Percentiles rank a stretch among this genome's conserved stretches.
These are phyloP conservation scores for Cardiocondyla obscurior DNA, from an alignment of 1,140 invertebrate species.

Conservation along the genomic window DNA sequence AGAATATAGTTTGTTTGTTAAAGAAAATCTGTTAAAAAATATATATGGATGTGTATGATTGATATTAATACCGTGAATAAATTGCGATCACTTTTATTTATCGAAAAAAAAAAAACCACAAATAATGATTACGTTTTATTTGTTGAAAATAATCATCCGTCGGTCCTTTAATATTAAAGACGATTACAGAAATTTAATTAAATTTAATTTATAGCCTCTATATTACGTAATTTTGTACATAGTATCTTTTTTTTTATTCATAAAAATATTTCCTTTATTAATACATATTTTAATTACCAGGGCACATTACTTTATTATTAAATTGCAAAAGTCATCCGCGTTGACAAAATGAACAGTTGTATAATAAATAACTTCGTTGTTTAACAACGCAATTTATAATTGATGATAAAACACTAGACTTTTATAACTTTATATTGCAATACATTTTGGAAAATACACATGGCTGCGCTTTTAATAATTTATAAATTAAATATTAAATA, in stretches of 20 bases:
- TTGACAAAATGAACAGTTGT: not conserved
- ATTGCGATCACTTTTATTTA: not conserved
- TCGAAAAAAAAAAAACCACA: not conserved
- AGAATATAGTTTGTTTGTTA: not conserved
- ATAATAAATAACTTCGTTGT: not conserved
- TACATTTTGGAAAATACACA: too few species aligned
- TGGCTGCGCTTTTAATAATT: not conserved
- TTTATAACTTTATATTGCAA: not conserved
- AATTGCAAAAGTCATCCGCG: not conserved
- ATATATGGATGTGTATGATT: not conserved
- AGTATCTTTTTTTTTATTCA: not conserved
- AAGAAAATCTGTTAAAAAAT: not conserved
- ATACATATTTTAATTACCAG: not conserved
- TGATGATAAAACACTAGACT: not conserved
- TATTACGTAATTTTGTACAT: not conserved
- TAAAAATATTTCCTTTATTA: not conserved
- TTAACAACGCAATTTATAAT: not conserved
- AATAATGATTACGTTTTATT: conserved; percentile 4
- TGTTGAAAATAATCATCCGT: not conserved
- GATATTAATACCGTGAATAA: not conserved
- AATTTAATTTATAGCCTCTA: not conserved
- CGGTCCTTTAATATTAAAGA: not conserved
- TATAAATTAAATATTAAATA: not conserved
- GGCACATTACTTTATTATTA: not conserved
- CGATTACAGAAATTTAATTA: not conserved